These are phyloP conservation scores for Hedya salicella DNA, from an alignment of 2,888 invertebrate species.

Conservation along the genomic window DNA sequence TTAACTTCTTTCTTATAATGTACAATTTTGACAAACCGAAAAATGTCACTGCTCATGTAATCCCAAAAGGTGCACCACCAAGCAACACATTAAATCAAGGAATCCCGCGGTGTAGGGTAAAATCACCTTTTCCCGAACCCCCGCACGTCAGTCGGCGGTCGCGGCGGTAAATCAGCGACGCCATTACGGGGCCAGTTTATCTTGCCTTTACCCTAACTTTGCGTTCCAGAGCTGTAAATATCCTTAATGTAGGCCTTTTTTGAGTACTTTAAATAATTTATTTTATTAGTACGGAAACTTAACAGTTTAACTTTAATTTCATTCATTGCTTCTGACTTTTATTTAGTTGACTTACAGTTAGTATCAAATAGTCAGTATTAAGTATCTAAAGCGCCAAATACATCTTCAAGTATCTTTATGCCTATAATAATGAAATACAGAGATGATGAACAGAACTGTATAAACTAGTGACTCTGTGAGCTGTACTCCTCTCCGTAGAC, in stretches of 20 bases:
- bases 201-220: constrained; percentile 22
- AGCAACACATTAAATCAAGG: constrained; percentile 23
- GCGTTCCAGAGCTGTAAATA: constrained; percentile 23
- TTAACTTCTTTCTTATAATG: not conserved
- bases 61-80: not conserved
- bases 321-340: not conserved
- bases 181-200: constrained; percentile 32
- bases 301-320: constrained; percentile 19
- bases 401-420: too few relatives aligned
- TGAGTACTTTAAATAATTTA: constrained; percentile 29
- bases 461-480: too few relatives aligned
- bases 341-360: not conserved
- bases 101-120: constrained; percentile 8
- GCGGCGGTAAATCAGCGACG: constrained; percentile 23
- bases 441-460: too few relatives aligned
- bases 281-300: not conserved
- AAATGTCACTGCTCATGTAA: too few relatives aligned
- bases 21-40: not conserved
- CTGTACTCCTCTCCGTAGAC: too few relatives aligned
- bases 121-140: constrained; percentile 17
- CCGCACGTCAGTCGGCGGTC: constrained; percentile 13
- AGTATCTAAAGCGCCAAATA: too few relatives aligned
- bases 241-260: constrained; percentile 32
- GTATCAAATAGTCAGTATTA: too few relatives aligned
- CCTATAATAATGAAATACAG: too few relatives aligned